Evolutionary conservation across 1,140 invertebrate genomes (phyloP), one percentile per base, ranked within the genome.

Genomic region (Ceratosolen fusciceps): DNA sequence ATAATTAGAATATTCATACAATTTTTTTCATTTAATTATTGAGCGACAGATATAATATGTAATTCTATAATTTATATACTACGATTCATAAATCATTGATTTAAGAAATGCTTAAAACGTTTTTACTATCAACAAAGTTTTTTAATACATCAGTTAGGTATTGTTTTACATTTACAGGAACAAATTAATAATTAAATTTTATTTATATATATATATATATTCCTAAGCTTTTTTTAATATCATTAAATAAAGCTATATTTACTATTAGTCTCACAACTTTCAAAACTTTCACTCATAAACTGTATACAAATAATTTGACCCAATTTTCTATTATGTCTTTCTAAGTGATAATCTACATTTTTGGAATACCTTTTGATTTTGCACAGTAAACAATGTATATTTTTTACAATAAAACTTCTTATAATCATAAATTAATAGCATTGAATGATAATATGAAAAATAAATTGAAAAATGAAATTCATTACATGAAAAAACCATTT

Each of bases 231-330:
- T 8, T 31, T 29, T 29, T 19, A 37, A 39, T 37, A n/a, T 19
- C n/a, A 19, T 10, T 67, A 24, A 24, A 47, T n/a, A n/a, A 37
- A 65, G 7, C 19, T 65, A 37, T 26, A 26, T 37, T 37, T 37
- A 19, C 58, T 62, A 52, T 75, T 80, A 80, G 52, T 80, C 65
- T 74, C 73, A 77, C 60, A 83, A 83, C 82, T 84, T 83, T 83
- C 71, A 82, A 85, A 85, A 84, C 83, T 85, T 84, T 84, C 83
- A 82, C 83, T 77, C 81, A 81, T 83, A 82, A 80, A 65, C 74
- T 80, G 29, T 80, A 74, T 82, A 74, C 62, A 83, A 81, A 83
- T 83, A 80, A 82, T 83, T 80, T 84, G 83, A 83, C 84, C 83
- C 79, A 81, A 81, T 83, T 85, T 82, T 76, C 47, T 72, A 26